phyloP scores from a whole-genome alignment of 2,113 vertebrate genomes.

The Salvator merianae region DNA sequence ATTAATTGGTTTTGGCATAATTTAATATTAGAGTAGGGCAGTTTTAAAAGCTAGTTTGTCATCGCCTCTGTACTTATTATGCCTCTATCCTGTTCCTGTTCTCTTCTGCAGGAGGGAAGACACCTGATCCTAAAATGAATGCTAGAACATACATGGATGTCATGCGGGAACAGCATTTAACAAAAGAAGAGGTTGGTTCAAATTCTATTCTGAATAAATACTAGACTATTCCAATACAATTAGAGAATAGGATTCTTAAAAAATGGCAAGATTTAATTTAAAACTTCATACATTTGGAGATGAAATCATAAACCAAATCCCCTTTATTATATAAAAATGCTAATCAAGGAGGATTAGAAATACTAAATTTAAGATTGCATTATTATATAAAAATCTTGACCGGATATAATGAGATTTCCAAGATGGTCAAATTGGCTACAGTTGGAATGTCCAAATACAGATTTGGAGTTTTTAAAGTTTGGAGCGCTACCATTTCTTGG shows the following conservation, averaged over 20 bases:
- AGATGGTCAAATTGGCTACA: no score
- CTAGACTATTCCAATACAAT: no score
- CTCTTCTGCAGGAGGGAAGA: constrained; percentile 98
- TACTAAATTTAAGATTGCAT: no score
- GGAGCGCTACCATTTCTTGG: no score
- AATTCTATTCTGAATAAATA: neutral
- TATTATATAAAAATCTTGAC: no score
- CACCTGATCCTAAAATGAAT: constrained; percentile 97
- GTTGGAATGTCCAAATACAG: no score
- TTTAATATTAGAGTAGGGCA: constrained; percentile 79
- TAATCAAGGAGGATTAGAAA: no score
- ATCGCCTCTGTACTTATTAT: constrained; percentile 75
- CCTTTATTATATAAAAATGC: no score
- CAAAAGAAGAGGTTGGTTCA: constrained; percentile 91
- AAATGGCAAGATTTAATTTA: neutral
- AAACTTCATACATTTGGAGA: neutral
- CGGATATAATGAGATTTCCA: no score
- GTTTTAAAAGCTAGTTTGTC: constrained; percentile 64
- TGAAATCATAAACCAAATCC: no score
- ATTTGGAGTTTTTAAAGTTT: no score
- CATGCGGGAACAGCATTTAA: constrained; percentile 98
- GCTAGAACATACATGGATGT: constrained; percentile 98
- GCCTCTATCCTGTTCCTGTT: constrained; percentile 93
- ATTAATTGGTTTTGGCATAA: constrained; percentile 79
- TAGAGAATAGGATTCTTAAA: no score